Conservation (phyloP, 2,888 invertebrate genomes). For the Erpobdella octoculata region DNA sequence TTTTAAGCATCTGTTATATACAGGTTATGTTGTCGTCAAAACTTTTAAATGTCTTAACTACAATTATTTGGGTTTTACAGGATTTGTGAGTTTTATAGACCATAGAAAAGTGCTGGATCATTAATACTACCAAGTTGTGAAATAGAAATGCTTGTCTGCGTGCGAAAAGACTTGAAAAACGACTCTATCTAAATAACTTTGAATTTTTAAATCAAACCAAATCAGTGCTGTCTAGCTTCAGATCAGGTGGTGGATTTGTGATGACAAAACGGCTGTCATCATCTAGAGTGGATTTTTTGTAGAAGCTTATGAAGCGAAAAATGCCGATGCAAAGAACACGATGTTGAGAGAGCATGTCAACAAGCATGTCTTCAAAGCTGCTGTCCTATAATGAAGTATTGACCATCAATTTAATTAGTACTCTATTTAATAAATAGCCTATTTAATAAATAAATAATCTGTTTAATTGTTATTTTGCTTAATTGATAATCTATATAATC, state of each 20-base stretch:
- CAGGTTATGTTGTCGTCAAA: no score
- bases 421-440: neutral
- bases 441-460: neutral
- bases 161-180: no score
- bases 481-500: neutral
- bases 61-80: no score
- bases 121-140: no score
- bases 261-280: constrained; percentile 7
- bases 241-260: constrained; percentile 18
- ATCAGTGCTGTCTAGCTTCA: constrained; percentile 12
- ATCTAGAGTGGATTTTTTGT: neutral
- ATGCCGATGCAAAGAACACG: constrained; percentile 17
- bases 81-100: no score
- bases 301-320: constrained; percentile 19
- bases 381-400: neutral
- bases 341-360: neutral
- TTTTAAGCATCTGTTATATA: no score
- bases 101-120: no score
- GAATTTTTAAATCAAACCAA: neutral
- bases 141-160: no score
- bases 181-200: no score
- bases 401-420: neutral
- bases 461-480: neutral
- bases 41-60: no score
- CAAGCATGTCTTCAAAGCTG: constrained; percentile 17